Percentiles rank a stretch among this genome's conserved stretches.
Evolutionary conservation across 2,888 invertebrate genomes (phyloP).

Genomic region (Pteria penguin): DNA sequence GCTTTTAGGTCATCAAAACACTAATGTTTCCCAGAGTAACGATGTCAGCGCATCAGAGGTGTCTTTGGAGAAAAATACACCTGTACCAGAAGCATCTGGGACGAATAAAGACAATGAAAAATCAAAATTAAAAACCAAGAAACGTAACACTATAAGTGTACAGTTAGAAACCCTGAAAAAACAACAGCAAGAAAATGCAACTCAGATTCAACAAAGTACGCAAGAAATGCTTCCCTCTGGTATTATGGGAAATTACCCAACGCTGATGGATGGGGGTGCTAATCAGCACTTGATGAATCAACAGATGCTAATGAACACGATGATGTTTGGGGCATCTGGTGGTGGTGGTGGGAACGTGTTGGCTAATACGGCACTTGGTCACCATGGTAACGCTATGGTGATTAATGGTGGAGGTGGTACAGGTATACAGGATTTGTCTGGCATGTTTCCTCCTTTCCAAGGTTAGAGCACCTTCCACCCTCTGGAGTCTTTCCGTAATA

Average conservation of each 20-base stretch:
- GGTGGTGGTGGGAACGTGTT: constrained; percentile 28
- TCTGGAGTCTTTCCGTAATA: too few species aligned
- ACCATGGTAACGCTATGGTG: constrained; percentile 39
- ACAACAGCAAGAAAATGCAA: constrained; percentile 17
- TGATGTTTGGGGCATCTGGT: constrained; percentile 56
- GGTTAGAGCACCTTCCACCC: neutral
- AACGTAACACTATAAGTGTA: constrained; percentile 59
- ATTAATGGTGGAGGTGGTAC: constrained; percentile 18
- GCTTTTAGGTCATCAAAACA: too few species aligned
- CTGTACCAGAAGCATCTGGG: too few species aligned
- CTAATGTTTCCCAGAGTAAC: too few species aligned
- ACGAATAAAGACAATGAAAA: constrained; percentile 48
- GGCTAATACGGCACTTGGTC: neutral
- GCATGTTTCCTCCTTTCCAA: constrained; percentile 10
- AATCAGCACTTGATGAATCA: constrained; percentile 55
- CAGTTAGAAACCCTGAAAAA: constrained; percentile 54
- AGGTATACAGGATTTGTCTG: constrained; percentile 6
- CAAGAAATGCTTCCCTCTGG: constrained; percentile 50
- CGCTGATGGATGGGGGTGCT: constrained; percentile 46
- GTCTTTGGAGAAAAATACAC: too few species aligned
- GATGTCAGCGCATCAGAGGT: too few species aligned
- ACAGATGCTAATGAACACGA: constrained; percentile 62
- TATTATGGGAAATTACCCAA: constrained; percentile 50
- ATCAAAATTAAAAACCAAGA: constrained; percentile 50
- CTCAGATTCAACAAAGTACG: constrained; percentile 55